Base-by-base conservation (phyloP, 2,888 invertebrate species). In the Pantelozetes paolii region DNA sequence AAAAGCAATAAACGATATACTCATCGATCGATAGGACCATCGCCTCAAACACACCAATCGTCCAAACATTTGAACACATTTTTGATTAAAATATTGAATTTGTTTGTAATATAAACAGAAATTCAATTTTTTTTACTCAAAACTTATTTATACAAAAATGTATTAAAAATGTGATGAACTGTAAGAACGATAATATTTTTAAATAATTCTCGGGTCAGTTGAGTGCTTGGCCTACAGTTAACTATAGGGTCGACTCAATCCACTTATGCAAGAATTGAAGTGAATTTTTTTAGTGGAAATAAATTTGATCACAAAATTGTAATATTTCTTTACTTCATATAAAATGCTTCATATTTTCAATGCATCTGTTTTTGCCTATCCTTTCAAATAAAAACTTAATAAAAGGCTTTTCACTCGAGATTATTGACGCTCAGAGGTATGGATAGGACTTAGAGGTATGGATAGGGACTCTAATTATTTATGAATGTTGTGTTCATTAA, bases 391-490 rank as follows among this genome's bases (percentile, higher is more conserved):
- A 54, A 54, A 54, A 1, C n/a, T 54, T 20, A 62, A 26, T 26
- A 32, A 62, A 62, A 18, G 59, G n/a, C 18, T 62, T 32, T 62
- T 62, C n/a, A 62, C 13, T 11, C 11, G 30, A 30, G 59, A 62
- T 62, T 62, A 62, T 62, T 62, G 59, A 62, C 59, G 32, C 59
- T 62, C 59, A 32, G n/a, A 62, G 59, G n/a, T 62, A 62, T 62
- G n/a, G 59, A 62, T 62, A 62, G 59, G 26, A n/a, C 59, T 62
- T 32, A 32, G n/a, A 62, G 59, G n/a, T 62, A 62, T 62, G n/a
- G 59, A 62, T 62, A 62, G 59, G 26, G n/a, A 26, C 26, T 26
- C 26, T 54, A 54, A 54, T 54, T 54, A 54, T 54, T 54, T 54
- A 54, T 54, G 54, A 54, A 54, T 54, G 54, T 54, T 54, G 26